Conservation (phyloP, 2,113 vertebrate genomes). For the Megaceryle maxima region DNA sequence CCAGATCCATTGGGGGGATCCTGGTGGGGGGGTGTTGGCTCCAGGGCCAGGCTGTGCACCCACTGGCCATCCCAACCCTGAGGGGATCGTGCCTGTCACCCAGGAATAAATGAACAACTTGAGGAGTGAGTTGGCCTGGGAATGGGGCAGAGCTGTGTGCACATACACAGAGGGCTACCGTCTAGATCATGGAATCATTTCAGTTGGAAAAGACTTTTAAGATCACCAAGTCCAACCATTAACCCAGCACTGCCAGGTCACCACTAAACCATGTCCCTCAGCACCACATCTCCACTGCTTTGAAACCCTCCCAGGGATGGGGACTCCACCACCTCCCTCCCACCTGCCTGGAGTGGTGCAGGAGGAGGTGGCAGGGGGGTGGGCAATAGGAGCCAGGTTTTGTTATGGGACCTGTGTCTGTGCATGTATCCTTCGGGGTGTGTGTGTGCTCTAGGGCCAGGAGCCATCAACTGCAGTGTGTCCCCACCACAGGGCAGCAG, state of each 20-base stretch:
- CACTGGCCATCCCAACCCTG: no score
- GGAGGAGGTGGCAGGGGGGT: not conserved
- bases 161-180: accelerated
- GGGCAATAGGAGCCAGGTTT: not conserved
- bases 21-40: no score
- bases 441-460: not conserved
- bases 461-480: accelerated
- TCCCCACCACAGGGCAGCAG: accelerated
- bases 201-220: not conserved
- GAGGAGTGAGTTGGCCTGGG: not conserved
- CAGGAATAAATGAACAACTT: accelerated
- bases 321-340: no score
- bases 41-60: no score
- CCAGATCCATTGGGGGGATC: no score
- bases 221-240: not conserved
- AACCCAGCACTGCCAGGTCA: not conserved
- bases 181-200: not conserved
- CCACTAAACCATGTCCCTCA: not conserved
- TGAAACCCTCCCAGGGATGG: not conserved
- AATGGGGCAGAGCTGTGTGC: accelerated
- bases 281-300: not conserved
- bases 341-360: accelerated
- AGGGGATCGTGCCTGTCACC: not conserved
- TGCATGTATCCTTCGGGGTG: no score
- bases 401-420: not conserved